Evolutionary conservation across 2,888 invertebrate species (phyloP), one percentile per base, ranked within the genome.

Genomic region (Thera obeliscata): DNA sequence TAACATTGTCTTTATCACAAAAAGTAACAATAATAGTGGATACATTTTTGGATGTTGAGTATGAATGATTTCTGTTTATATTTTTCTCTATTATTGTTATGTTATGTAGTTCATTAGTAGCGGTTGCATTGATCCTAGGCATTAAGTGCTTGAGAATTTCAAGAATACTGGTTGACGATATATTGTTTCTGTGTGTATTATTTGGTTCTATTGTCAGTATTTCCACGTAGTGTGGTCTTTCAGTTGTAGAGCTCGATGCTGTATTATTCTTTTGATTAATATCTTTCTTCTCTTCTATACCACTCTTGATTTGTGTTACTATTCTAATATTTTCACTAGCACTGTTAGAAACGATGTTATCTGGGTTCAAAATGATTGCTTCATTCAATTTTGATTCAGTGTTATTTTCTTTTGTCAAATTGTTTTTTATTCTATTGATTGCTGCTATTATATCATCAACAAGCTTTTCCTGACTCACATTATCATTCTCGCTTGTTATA

Each of bases 1-100:
- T 84, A 3, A 79, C 73, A 64, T 90, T 89, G 9, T 84, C 82
- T 59, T 89, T 89, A 71, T 91, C 90, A 75, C 93, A 93, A 70
- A 91, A 93, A 46, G 92, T 91, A 0, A 93, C 89, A 0, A 93
- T 83, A 3, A 93, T 88, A 2, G 92, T 92, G 2, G 93, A 93
- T 22, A 92, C 83, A 52, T 93, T 93, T 71, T 89, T 91, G 0
- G 87, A 88, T 35, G 87, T 86, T 0, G 87, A 81, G 70, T 85
- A 86, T 0, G 91, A 87, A 71, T 88, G 87, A 64, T 92, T 90
- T 56, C 86, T 88, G n/a, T 84, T 86, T 11, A 84, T 84, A 73
- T 90, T 89, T 68, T 84, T 87, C 76, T 92, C 93, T 63, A 93
- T 90, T 3, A 93, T 87, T 1, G 93, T 93, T 41, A 93, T 88